Percentiles rank a stretch among this genome's conserved stretches.
Evolutionary conservation across 2,797 vertebrate species (phyloP).

Genomic region (Loriculus beryllinus): DNA sequence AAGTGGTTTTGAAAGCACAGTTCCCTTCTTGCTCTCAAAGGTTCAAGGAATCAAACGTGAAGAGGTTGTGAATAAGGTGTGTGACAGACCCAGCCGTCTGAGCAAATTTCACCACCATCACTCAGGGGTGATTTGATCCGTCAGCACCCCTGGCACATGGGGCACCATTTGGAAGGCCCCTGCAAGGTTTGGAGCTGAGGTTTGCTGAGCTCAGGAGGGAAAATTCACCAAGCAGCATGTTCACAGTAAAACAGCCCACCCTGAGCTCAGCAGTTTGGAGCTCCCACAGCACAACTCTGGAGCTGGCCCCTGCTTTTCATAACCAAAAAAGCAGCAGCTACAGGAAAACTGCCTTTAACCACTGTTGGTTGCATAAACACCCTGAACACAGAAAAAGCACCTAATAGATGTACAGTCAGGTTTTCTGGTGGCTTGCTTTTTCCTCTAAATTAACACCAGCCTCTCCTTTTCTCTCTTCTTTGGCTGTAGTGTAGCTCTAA

Average conservation of each 20-base stretch:
- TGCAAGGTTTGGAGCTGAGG: not conserved
- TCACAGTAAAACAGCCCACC: fast-evolving
- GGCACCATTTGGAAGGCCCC: fast-evolving
- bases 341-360: not conserved
- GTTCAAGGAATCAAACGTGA: not conserved
- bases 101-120: not conserved
- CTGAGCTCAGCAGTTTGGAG: not conserved
- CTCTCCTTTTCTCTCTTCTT: not conserved
- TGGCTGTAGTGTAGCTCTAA: not conserved
- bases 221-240: fast-evolving
- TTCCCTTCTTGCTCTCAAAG: not conserved
- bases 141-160: fast-evolving
- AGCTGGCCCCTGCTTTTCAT: not conserved
- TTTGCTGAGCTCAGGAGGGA: not conserved
- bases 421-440: not conserved
- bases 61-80: not conserved
- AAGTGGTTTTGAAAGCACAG: not conserved
- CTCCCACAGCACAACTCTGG: not conserved
- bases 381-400: not conserved
- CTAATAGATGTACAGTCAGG: not conserved
- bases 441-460: not conserved
- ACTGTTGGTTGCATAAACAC: not conserved
- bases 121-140: not conserved
- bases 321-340: not conserved
- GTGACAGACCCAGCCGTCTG: fast-evolving